phyloP scores from a whole-genome alignment of 1,140 invertebrate genomes.

The Ephestia elutella region DNA sequence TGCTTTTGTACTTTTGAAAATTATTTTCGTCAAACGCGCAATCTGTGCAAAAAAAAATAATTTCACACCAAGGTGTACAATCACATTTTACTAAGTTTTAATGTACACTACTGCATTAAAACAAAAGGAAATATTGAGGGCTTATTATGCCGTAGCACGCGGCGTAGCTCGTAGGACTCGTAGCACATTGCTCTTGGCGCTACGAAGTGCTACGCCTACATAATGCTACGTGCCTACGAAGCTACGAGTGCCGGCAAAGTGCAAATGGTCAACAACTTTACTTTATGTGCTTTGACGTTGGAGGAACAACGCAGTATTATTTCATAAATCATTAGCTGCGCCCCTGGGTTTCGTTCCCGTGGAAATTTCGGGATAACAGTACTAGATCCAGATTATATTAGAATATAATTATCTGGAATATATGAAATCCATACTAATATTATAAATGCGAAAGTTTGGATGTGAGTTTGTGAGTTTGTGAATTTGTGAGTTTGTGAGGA shows the following conservation, averaged over 20 bases:
- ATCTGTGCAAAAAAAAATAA: not conserved
- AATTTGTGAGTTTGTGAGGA: no score
- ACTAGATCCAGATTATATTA: no score
- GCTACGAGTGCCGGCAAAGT: constrained; percentile 10
- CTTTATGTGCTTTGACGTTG: not conserved
- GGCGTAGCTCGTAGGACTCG: constrained; percentile 12
- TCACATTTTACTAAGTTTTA: not conserved
- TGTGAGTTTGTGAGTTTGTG: no score
- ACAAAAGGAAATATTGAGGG: constrained; percentile 50
- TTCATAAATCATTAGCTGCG: no score
- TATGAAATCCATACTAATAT: no score
- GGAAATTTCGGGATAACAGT: no score
- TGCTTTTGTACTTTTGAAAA: not conserved
- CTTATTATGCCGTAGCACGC: constrained; percentile 46
- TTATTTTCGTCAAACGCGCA: not conserved
- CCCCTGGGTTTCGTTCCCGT: no score
- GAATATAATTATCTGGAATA: no score
- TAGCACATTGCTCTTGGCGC: constrained; percentile 23
- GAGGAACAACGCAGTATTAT: no score
- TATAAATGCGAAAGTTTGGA: no score
- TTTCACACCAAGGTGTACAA: not conserved
- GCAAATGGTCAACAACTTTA: constrained; percentile 4
- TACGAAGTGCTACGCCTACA: constrained; percentile 24
- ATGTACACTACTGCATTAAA: constrained; percentile 16
- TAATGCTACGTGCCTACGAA: constrained; percentile 23